phyloP scores from a whole-genome alignment of 2,113 vertebrate genomes.

The Chaetodon auriga region DNA sequence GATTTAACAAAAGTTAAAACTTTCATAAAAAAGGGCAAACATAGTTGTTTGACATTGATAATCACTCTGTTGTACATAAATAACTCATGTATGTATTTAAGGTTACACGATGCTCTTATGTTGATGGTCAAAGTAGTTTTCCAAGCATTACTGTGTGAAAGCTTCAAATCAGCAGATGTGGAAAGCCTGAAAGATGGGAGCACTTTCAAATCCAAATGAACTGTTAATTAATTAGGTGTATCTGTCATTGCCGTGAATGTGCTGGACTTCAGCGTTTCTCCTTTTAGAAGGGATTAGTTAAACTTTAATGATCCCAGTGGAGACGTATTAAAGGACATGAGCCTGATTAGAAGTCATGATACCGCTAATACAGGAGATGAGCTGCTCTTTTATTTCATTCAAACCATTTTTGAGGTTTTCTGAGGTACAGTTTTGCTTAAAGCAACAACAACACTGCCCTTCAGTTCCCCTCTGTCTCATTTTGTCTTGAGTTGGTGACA shows the following conservation, averaged over 20 bases:
- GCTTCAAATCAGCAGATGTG: background rate
- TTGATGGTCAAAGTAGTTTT: background rate
- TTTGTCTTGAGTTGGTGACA: conserved; percentile 18
- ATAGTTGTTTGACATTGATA: background rate
- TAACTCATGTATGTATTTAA: background rate
- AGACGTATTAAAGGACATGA: conserved; percentile 23
- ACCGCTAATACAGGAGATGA: background rate
- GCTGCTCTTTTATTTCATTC: conserved; percentile 17
- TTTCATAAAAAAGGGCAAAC: background rate
- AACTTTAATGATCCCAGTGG: conserved; percentile 50
- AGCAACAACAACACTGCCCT: background rate
- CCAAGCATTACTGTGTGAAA: background rate
- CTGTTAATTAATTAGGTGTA: conserved; percentile 43
- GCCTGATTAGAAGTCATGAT: conserved; percentile 10
- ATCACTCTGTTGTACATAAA: background rate
- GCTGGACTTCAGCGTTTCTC: conserved; percentile 27
- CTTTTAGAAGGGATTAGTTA: conserved; percentile 41
- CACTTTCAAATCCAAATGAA: conserved; percentile 27
- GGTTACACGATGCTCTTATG: background rate
- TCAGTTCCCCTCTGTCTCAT: background rate
- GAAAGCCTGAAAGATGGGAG: background rate
- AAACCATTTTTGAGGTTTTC: background rate
- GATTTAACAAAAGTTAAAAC: background rate
- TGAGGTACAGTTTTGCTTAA: background rate
- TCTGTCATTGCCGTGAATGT: conserved; percentile 40